Evolutionary conservation across 2,113 vertebrate species (phyloP).

Genomic region (Bubalus kerabau): DNA sequence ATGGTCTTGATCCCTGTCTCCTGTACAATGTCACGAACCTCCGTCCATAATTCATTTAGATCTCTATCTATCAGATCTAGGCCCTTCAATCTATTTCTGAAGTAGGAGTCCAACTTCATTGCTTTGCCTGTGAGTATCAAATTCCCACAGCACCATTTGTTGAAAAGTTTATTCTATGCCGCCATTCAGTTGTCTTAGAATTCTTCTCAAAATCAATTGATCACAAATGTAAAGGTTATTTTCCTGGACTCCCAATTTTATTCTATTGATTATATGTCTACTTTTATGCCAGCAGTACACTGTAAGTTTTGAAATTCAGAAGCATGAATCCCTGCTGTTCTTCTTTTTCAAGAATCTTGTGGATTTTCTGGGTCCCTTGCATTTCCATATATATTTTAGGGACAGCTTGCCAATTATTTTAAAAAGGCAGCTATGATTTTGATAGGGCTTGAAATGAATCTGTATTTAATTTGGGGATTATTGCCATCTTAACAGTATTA

Average conservation of each 20-base stretch:
- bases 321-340: background rate
- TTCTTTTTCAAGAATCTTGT: background rate
- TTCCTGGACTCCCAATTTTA: background rate
- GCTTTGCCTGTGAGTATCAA: background rate
- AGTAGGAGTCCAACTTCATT: background rate
- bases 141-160: background rate
- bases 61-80: too few relatives aligned
- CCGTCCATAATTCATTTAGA: too few relatives aligned
- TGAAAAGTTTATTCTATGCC: background rate
- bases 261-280: background rate
- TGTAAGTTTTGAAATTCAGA: background rate
- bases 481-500: background rate
- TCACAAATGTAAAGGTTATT: background rate
- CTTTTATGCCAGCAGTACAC: background rate
- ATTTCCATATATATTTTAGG: conserved; percentile 3
- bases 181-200: background rate
- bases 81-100: background rate
- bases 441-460: background rate
- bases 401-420: background rate
- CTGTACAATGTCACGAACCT: too few relatives aligned
- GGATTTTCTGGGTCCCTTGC: background rate
- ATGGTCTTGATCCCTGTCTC: too few relatives aligned
- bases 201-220: background rate
- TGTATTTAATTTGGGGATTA: background rate
- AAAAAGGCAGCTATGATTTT: background rate